These are phyloP conservation scores for Eupithecia centaureata DNA, from an alignment of 2,888 invertebrate genomes.

Conservation along the genomic window DNA sequence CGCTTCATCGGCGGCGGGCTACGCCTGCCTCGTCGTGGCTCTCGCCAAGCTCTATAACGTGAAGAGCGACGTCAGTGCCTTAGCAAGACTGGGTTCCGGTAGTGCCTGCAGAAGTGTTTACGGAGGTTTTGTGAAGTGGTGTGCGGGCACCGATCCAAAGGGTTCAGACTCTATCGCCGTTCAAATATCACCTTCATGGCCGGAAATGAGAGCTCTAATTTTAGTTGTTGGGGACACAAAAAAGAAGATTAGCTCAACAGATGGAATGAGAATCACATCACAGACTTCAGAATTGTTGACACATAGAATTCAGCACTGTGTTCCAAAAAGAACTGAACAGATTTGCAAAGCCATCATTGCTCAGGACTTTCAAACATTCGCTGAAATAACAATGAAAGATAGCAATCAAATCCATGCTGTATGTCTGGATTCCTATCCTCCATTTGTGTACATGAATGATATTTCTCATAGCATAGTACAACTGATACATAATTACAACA, in stretches of 20 bases:
- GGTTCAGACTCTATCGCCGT: constrained; percentile 91
- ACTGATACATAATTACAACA: constrained; percentile 93
- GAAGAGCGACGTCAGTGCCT: constrained; percentile 87
- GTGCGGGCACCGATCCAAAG: constrained; percentile 85
- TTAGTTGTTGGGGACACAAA: constrained; percentile 93
- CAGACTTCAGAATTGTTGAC: constrained; percentile 93
- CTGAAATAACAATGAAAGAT: constrained; percentile 97
- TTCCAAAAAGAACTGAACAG: constrained; percentile 87
- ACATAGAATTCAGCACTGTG: constrained; percentile 88
- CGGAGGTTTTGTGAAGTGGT: constrained; percentile 98
- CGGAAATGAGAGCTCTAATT: constrained; percentile 94
- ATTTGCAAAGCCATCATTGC: constrained; percentile 84
- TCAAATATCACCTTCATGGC: constrained; percentile 93
- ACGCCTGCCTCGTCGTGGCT: constrained; percentile 94
- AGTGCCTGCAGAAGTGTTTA: constrained; percentile 97
- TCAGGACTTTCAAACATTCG: constrained; percentile 92
- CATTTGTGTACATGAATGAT: constrained; percentile 96
- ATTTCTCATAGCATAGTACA: constrained; percentile 91
- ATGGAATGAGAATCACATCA: constrained; percentile 93
- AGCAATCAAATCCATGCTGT: constrained; percentile 98
- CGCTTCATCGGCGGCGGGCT: constrained; percentile 99
- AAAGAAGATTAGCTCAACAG: constrained; percentile 94
- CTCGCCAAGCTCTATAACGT: constrained; percentile 90
- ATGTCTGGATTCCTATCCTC: constrained; percentile 96
- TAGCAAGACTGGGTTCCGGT: constrained; percentile 95